Evolutionary conservation across 2,888 invertebrate species (phyloP).

Genomic region (Drosophila nr. perissopoda): DNA sequence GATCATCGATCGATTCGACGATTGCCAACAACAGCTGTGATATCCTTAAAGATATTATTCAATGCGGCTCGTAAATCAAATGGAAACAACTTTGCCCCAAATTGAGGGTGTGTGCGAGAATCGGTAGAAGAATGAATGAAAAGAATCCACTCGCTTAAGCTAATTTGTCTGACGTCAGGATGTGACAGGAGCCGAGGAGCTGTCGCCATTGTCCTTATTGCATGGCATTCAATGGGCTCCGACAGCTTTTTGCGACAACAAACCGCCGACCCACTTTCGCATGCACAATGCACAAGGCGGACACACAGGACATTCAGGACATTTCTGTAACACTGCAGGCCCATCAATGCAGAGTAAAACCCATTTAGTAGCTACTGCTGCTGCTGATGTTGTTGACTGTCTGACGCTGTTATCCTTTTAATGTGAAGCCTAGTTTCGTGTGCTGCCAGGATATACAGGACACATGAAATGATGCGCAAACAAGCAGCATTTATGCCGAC

Average conservation of each 20-base stretch:
- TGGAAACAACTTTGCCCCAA: constrained; percentile 10
- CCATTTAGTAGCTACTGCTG: constrained; percentile 62
- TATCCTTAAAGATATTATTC: constrained; percentile 17
- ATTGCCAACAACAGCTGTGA: constrained; percentile 40
- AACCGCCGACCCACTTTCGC: constrained; percentile 73
- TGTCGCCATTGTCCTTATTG: constrained; percentile 50
- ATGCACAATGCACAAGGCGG: constrained; percentile 53
- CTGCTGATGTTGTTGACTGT: constrained; percentile 52
- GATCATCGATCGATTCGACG: neutral
- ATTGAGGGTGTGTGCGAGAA: constrained; percentile 36
- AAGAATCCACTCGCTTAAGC: constrained; percentile 61
- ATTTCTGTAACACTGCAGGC: constrained; percentile 29
- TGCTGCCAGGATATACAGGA: constrained; percentile 27
- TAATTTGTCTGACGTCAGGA: constrained; percentile 67
- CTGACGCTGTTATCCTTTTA: constrained; percentile 69
- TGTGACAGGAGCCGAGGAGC: constrained; percentile 32
- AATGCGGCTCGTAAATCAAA: constrained; percentile 39
- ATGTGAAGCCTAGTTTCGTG: constrained; percentile 55
- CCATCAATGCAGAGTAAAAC: constrained; percentile 74
- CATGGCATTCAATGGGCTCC: constrained; percentile 44
- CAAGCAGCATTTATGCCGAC: constrained; percentile 55
- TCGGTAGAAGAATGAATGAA: constrained; percentile 14
- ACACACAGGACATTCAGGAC: constrained; percentile 23
- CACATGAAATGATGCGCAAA: constrained; percentile 65
- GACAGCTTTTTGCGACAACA: constrained; percentile 72